Conservation (phyloP, 1,140 invertebrate genomes). For the Camponotus floridanus region DNA sequence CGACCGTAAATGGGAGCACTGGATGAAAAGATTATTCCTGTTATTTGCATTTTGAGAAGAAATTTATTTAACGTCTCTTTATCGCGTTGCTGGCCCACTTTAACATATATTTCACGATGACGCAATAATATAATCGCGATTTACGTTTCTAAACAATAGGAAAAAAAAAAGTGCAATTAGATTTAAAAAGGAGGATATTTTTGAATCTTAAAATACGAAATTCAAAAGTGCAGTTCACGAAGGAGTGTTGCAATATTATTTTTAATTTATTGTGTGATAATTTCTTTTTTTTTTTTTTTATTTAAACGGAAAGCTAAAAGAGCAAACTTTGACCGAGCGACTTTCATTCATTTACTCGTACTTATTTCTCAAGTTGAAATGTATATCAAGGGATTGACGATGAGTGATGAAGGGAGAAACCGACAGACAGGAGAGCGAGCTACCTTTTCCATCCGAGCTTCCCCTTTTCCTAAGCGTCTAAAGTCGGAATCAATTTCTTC, state of each 20-base stretch:
- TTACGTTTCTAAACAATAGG: too few species aligned
- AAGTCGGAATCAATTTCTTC: slow-evolving; percentile 61
- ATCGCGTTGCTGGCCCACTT: not conserved
- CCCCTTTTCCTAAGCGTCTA: slow-evolving; percentile 2
- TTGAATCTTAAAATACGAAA: too few species aligned
- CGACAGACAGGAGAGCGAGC: slow-evolving; percentile 16
- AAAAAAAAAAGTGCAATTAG: not conserved
- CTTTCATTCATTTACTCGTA: not conserved
- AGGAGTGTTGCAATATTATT: not conserved
- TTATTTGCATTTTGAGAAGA: not conserved
- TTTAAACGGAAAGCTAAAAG: too few species aligned
- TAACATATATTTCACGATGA: not conserved
- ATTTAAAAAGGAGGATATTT: not conserved
- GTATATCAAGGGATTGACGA: slow-evolving; percentile 23
- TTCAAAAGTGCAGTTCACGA: not conserved
- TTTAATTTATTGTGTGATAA: not conserved
- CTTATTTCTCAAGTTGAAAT: slow-evolving; percentile 42
- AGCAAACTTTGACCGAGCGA: not conserved
- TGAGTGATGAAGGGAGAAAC: not conserved
- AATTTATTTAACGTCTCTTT: slow-evolving; percentile 26
- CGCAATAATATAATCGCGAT: not conserved
- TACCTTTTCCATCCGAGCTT: slow-evolving; percentile 39
- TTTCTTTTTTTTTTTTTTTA: not conserved
- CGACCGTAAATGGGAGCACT: slow-evolving; percentile 5
- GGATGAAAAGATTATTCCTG: slow-evolving; percentile 24